Base-by-base conservation (phyloP, 2,113 vertebrate species). In the Passer montanus region DNA sequence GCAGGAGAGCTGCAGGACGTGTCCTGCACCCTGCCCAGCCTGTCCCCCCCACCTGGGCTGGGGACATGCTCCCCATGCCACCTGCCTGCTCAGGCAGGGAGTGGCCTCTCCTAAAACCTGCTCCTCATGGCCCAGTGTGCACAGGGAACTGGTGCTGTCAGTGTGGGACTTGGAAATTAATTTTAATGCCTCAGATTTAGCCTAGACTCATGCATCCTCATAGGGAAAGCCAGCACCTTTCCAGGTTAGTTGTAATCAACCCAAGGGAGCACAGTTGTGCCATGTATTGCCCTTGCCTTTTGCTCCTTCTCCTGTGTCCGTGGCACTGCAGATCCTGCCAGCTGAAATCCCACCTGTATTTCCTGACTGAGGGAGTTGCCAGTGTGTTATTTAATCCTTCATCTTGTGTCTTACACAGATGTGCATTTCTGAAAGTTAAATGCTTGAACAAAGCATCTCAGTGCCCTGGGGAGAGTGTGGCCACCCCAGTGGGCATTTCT, bases 391-490 rank as follows among this genome's bases (percentile, higher is more conserved):
- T 93, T 75, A n/a, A 59, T 53, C 24, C 55, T 78, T 22, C 0
- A 1, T 44, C 16, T 62, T 22, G 13, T 19, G 46, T 53, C 26
- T 43, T 13, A 17, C 30, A 47, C 1, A 6, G 35, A 3, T 5
- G 2, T 0, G 4, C 18, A 2, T 33, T 62, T 83, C 43, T 58
- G 37, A 15, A 35, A 28, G 47, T 2, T 37, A 20, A 46, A 10
- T 50, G 17, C 41, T 52, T 26, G 69, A 56, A 4, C 9, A 33
- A 24, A 74, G 15, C 26, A 2, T 43, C 27, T 33, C 59, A 10
- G 35, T 7, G 8, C 15, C 0, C 49, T 7, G 31, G n/a, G 11
- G 21, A 9, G 0, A 1, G 6, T 0, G 4, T 15, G 41, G 33
- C 63, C 7, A 7, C 23, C 59, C 7, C 4, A 6, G 7, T 0